Conservation (phyloP, 2,888 invertebrate genomes). For the Lithophane ornitopus region DNA sequence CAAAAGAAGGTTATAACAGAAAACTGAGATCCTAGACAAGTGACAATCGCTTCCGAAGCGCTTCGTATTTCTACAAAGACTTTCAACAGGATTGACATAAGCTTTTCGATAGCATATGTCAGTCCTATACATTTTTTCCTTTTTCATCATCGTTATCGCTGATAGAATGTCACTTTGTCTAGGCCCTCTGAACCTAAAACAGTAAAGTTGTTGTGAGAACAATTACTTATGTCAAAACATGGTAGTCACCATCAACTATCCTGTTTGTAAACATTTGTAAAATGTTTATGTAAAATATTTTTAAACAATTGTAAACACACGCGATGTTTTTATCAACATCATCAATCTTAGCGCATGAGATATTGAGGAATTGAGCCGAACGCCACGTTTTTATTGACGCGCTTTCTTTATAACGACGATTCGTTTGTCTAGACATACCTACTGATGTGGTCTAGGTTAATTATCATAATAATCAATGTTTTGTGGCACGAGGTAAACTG, state of each 20-base stretch:
- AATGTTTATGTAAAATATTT: slow-evolving; percentile 6
- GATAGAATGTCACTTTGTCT: too few relatives aligned
- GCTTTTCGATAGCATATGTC: too few relatives aligned
- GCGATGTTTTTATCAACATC: slow-evolving; percentile 15
- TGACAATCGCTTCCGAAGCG: too few relatives aligned
- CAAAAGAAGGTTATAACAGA: background rate
- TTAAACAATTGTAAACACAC: background rate
- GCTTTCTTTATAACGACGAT: background rate
- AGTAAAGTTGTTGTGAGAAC: background rate
- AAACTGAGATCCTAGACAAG: background rate
- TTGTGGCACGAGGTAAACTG: background rate
- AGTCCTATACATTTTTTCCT: too few relatives aligned
- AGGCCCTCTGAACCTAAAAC: background rate
- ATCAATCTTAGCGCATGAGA: background rate
- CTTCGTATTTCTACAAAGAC: too few relatives aligned
- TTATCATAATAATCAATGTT: background rate
- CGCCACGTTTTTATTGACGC: too few relatives aligned
- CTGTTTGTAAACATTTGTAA: slow-evolving; percentile 8
- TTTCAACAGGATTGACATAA: too few relatives aligned
- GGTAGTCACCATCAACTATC: background rate
- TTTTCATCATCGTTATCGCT: too few relatives aligned
- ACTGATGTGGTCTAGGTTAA: background rate
- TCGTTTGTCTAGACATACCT: background rate
- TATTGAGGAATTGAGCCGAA: background rate
- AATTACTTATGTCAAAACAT: slow-evolving; percentile 1